Conservation (phyloP, 53 echinoderm and acorn worm species). For the Luidia sarsii region DNA sequence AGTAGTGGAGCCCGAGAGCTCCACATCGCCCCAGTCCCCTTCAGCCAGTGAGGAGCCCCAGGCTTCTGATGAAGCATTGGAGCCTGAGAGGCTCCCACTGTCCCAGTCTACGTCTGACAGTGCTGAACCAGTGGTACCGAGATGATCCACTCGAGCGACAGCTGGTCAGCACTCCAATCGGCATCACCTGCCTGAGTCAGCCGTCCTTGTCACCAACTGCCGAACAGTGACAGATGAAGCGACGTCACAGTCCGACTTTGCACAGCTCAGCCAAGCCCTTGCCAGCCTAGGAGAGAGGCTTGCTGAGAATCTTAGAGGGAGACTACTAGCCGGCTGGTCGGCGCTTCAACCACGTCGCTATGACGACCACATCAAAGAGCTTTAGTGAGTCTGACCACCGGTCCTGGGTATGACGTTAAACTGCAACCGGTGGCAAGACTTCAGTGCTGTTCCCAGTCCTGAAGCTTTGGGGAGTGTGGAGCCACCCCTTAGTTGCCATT, state of each 20-base stretch:
- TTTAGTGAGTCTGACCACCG: too few species aligned
- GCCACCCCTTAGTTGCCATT: too few species aligned
- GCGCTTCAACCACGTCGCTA: background rate
- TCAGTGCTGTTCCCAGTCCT: too few species aligned
- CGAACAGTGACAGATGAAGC: background rate
- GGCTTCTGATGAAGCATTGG: background rate
- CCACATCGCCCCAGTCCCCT: background rate
- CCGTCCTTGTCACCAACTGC: too few species aligned
- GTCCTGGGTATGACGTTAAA: too few species aligned
- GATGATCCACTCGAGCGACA: background rate
- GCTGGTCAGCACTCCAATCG: background rate
- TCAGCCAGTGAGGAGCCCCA: too few species aligned
- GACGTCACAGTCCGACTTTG: background rate
- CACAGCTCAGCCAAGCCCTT: background rate
- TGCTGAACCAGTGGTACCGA: background rate
- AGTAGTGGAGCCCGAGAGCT: conserved; percentile 1
- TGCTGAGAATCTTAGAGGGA: background rate
- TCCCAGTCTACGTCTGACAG: background rate
- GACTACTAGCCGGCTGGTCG: background rate
- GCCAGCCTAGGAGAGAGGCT: background rate
- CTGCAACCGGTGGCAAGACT: too few species aligned
- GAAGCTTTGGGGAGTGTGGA: too few species aligned
- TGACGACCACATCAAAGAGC: background rate
- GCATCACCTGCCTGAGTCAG: background rate
- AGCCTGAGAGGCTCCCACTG: background rate